Conservation (phyloP, 2,888 invertebrate genomes). For the Leucophora obtusa region DNA sequence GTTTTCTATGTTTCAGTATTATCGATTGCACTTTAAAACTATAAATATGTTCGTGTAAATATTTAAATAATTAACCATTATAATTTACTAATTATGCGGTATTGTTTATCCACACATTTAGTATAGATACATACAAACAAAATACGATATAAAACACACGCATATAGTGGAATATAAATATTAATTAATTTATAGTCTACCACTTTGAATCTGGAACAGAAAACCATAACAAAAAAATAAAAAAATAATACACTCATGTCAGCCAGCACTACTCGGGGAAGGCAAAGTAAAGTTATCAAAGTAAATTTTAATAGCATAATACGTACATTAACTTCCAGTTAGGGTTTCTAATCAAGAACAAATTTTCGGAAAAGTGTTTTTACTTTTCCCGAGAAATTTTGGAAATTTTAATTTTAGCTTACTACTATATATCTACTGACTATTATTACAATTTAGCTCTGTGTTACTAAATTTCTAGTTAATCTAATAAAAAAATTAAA, state of each 20-base stretch:
- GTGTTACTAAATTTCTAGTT: too few species aligned
- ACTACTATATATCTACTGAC: too few species aligned
- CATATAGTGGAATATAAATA: slow-evolving; percentile 2
- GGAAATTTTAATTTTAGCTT: too few species aligned
- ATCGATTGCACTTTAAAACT: background rate
- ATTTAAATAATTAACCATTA: slow-evolving; percentile 45
- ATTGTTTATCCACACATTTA: slow-evolving; percentile 36
- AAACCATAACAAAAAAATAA: background rate
- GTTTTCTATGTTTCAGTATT: background rate
- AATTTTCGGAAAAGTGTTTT: too few species aligned
- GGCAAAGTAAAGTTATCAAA: background rate
- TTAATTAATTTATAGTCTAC: slow-evolving; percentile 47
- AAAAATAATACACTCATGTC: background rate
- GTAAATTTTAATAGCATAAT: background rate
- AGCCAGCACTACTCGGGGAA: slow-evolving; percentile 1
- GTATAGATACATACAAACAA: slow-evolving; percentile 10
- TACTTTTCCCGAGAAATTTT: too few species aligned
- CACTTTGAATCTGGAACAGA: slow-evolving; percentile 38
- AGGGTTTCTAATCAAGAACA: too few species aligned
- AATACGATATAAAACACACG: slow-evolving; percentile 8
- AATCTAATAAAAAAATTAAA: too few species aligned
- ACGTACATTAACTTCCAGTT: background rate
- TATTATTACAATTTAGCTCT: too few species aligned
- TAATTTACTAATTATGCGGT: slow-evolving; percentile 50
- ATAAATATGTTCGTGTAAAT: slow-evolving; percentile 9